Evolutionary conservation across 2,797 vertebrate genomes (phyloP).

Genomic region (Tragelaphus eurycerus): DNA sequence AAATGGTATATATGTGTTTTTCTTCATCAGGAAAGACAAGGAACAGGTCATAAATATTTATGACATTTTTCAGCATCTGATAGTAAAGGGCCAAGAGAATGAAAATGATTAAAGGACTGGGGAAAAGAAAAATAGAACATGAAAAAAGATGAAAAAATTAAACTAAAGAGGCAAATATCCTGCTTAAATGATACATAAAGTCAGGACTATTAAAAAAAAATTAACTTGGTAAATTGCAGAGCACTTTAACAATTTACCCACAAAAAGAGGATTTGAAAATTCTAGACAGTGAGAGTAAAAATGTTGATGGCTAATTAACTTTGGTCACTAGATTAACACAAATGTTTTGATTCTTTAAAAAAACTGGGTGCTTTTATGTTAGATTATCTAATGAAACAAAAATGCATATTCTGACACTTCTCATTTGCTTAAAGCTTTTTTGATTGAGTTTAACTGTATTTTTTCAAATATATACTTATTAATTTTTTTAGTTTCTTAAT

Average conservation of each 20-base stretch:
- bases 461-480: conserved; percentile 2
- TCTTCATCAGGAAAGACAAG: conserved; percentile 53
- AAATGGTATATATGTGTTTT: conserved; percentile 25
- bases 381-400: not conserved
- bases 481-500: not conserved
- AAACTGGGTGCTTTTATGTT: conserved; percentile 5
- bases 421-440: conserved; percentile 14
- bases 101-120: not conserved
- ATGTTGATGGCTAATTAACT: not conserved
- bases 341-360: not conserved
- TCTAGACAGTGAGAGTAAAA: not conserved
- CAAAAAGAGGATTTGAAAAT: conserved; percentile 5
- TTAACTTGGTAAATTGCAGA: conserved; percentile 8
- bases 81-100: conserved; percentile 11
- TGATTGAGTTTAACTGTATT: not conserved
- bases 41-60: conserved; percentile 46
- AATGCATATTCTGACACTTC: not conserved
- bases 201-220: not conserved
- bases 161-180: not conserved
- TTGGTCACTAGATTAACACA: not conserved
- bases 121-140: not conserved
- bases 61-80: conserved; percentile 26
- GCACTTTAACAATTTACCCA: conserved; percentile 18
- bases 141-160: not conserved
- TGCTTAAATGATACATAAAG: not conserved